phyloP scores from a whole-genome alignment of 2,113 vertebrate species.

The Tenebrosternarchus preto region DNA sequence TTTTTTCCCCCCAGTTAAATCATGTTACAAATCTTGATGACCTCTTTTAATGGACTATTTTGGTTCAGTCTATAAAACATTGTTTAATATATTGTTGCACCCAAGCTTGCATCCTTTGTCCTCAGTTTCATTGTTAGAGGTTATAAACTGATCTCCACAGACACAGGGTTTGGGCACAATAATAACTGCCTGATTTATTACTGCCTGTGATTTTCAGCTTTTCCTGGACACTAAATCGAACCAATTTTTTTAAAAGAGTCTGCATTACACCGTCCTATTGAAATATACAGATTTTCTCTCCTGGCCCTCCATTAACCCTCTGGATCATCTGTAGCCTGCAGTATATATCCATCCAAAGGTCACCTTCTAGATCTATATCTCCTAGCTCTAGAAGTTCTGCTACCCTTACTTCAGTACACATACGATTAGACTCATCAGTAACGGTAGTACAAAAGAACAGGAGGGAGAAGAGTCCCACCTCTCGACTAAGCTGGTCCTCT shows the following conservation, averaged over 20 bases:
- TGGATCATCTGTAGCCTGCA: too few species aligned
- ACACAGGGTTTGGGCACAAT: too few species aligned
- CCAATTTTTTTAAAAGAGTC: too few species aligned
- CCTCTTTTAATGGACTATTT: too few species aligned
- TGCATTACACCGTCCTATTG: not conserved
- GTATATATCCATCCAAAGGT: not conserved
- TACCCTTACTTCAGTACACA: not conserved
- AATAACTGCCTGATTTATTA: too few species aligned
- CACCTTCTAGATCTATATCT: too few species aligned
- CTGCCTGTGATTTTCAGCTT: not conserved
- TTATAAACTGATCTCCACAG: not conserved
- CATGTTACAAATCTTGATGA: too few species aligned
- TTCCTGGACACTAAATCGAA: not conserved
- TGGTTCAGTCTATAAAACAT: too few species aligned
- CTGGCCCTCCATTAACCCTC: not conserved
- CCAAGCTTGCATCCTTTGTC: too few species aligned
- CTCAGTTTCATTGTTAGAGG: not conserved
- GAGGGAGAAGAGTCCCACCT: slow-evolving; percentile 68
- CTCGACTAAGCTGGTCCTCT: slow-evolving; percentile 81
- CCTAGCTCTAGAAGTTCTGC: not conserved
- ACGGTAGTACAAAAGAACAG: not conserved
- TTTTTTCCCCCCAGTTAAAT: too few species aligned
- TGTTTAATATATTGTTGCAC: too few species aligned
- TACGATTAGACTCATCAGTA: not conserved
- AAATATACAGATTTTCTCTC: not conserved